Evolutionary conservation across 2,797 vertebrate species (phyloP).

Genomic region (Clarias laeviceps): DNA sequence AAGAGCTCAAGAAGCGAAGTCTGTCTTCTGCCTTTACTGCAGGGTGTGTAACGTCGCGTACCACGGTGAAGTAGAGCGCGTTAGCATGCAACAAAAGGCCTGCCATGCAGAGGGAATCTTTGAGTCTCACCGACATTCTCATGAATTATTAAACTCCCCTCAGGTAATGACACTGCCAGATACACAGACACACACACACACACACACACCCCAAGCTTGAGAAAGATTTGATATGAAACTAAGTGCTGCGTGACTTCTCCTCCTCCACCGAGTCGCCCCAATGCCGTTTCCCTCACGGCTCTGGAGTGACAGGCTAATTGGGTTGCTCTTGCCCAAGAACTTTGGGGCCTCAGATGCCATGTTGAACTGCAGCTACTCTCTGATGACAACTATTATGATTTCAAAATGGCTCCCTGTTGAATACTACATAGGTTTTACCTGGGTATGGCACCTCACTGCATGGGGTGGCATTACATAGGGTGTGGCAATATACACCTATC

Average conservation of each 20-base stretch:
- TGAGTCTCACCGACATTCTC: conserved; percentile 51
- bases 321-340: conserved; percentile 19
- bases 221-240: conserved; percentile 58
- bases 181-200: conserved; percentile 28
- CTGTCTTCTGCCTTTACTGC: conserved; percentile 43
- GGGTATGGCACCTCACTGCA: not conserved
- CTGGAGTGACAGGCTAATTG: conserved; percentile 44
- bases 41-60: conserved; percentile 33
- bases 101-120: conserved; percentile 45
- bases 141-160: conserved; percentile 59
- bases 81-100: conserved; percentile 51
- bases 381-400: conserved; percentile 22
- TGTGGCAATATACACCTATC: not conserved
- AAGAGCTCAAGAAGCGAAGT: conserved; percentile 39
- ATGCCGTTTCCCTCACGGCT: conserved; percentile 33
- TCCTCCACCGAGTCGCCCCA: conserved; percentile 34
- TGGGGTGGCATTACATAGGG: no score
- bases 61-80: conserved; percentile 35
- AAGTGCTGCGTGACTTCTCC: conserved; percentile 54
- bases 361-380: conserved; percentile 18
- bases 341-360: conserved; percentile 37
- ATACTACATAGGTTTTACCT: not conserved
- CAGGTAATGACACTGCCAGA: conserved; percentile 56
- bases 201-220: conserved; percentile 44
- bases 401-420: not conserved